Evolutionary conservation across 2,797 vertebrate species (phyloP), one percentile per base, ranked within the genome.

Genomic region (Thripadectes ignobilis): DNA sequence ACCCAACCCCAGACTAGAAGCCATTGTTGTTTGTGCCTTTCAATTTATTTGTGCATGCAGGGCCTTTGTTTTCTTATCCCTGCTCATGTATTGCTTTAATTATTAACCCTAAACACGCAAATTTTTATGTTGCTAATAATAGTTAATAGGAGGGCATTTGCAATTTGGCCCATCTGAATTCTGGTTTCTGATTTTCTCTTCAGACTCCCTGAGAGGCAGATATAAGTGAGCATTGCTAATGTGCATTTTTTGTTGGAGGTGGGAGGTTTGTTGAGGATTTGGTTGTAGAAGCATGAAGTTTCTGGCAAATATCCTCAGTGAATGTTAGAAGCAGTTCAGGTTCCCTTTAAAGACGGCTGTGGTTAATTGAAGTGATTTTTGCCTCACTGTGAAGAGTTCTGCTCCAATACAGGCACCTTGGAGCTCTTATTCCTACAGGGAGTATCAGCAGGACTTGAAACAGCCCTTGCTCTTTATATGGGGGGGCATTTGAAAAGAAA

Each of bases 91-190:
- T 58, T 83, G 19, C 79, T 92, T 85, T 86, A 93, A 92, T 90
- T 30, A 96, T 95, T 96, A 95, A 94, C 90, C 73, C 83, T 54
- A 93, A 87, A 72, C 8, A 76, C 67, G 49, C 30, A 45, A 61
- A 68, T 59, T 39, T 72, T 65, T 26, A 2, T 8, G 10, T 21
- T 77, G 67, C 39, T 86, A 30, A 5, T 26, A 13, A 49, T 24
- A 49, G 62, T 77, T n/a, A 34, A 39, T 45, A 59, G 82, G 2
- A 45, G 34, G 59, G 30, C 26, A 22, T 61, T 24, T 72, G 66
- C 12, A 36, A 6, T 63, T 82, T 22, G 45, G 66, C n/a, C n/a
- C 55, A 10, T 71, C 26, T 59, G 32, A 79, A 89, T 45, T 69
- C 58, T 71, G 51, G 21, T 36, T 88, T 57, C 43, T 54, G 11